Percentiles rank a stretch among this genome's conserved stretches.
Conservation (phyloP, 2,797 vertebrate genomes). For the Heliangelus exortis region DNA sequence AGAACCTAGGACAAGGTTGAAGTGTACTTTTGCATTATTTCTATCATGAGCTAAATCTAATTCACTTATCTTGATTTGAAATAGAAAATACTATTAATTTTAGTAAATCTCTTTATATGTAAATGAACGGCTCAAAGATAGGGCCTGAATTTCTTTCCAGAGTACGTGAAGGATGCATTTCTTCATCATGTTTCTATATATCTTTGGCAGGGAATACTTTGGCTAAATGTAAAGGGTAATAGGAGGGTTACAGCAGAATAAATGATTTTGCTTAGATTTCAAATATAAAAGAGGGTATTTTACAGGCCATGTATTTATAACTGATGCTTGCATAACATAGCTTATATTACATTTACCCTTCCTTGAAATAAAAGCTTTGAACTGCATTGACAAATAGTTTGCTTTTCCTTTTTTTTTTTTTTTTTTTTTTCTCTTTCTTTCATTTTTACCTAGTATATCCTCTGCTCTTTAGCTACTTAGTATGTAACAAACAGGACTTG, state of each 20-base stretch:
- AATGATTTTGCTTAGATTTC: constrained; percentile 31
- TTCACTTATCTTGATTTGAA: not conserved
- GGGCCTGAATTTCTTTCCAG: not conserved
- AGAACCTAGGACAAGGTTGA: not conserved
- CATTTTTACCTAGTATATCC: not conserved
- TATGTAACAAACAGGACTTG: not conserved
- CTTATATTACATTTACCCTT: not conserved
- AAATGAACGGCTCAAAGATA: constrained; percentile 12
- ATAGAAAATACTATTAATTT: constrained; percentile 3
- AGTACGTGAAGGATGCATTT: not conserved
- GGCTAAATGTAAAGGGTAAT: constrained; percentile 39
- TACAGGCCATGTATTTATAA: constrained; percentile 18
- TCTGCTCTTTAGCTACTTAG: not conserved
- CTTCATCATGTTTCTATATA: not conserved
- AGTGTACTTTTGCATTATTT: not conserved
- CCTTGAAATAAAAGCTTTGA: constrained; percentile 3
- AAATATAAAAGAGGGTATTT: not conserved
- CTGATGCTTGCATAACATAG: constrained; percentile 14
- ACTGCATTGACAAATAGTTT: not conserved
- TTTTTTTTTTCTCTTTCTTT: not conserved
- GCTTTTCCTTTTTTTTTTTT: not conserved
- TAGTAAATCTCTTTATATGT: constrained; percentile 9
- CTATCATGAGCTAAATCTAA: not conserved
- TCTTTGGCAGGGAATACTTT: constrained; percentile 8
- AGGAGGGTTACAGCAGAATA: constrained; percentile 2